Conservation (phyloP, 2,797 vertebrate genomes). For the Hippoglossus hippoglossus region DNA sequence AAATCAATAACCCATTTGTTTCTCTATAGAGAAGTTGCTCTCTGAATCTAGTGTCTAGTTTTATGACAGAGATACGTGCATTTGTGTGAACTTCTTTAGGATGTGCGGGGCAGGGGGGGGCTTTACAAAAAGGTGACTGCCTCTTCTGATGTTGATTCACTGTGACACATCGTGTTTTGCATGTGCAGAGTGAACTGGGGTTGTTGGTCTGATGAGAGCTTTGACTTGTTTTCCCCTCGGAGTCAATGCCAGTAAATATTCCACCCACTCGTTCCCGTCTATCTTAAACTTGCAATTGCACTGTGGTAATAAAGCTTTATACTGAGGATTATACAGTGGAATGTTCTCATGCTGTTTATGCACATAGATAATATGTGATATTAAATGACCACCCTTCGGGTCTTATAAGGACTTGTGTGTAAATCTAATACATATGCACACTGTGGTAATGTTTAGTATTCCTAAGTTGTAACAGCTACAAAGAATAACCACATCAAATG, state of each 20-base stretch:
- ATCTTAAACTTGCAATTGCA: conserved; percentile 6
- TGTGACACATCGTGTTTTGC: conserved; percentile 14
- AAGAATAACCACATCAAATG: background rate
- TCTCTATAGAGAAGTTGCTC: background rate
- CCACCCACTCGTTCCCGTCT: background rate
- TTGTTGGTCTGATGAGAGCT: too few relatives aligned
- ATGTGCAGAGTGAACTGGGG: background rate
- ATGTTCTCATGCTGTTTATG: background rate
- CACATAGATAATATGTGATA: background rate
- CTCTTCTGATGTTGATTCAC: background rate
- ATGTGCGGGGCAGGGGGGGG: background rate
- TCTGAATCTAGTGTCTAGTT: background rate
- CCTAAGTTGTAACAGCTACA: conserved; percentile 6
- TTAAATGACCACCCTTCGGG: background rate
- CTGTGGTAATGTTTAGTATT: background rate
- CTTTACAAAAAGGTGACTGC: background rate
- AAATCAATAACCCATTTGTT: conserved; percentile 9
- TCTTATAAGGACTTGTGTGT: background rate
- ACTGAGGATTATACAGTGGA: background rate
- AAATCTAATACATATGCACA: background rate
- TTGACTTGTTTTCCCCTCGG: background rate
- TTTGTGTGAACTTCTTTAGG: background rate
- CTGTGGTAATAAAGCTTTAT: background rate
- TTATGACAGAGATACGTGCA: conserved; percentile 9
- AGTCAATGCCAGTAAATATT: conserved; percentile 18